Base-by-base conservation (phyloP, 1,140 invertebrate species). In the Agraylea sexmaculata region DNA sequence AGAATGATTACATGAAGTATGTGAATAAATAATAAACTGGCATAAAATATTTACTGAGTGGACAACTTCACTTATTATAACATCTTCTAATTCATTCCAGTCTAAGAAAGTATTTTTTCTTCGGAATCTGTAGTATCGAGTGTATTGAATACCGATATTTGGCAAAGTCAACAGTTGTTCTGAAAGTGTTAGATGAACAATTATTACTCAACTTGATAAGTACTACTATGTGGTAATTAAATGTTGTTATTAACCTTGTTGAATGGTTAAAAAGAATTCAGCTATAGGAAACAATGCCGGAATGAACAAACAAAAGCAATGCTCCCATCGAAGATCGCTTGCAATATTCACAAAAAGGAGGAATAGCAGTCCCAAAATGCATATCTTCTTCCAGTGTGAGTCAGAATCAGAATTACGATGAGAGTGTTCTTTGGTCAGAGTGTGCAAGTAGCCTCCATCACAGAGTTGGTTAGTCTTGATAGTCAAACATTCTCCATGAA, bases 31-130 rank as follows among this genome's bases (percentile, higher is more conserved):
- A 38, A 27, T n/a, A 13, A 37, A 46, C 15, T 22, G 0, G 2
- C 15, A 40, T 21, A 42, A 19, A 19, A 37, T 23, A 25, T 5
- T 41, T 40, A 48, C 47, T 32, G 41, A 34, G 31, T 43, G 33
- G 16, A 49, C 40, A 3, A 43, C 43, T 42, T 49, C 47, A 31
- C 45, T 49, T 6, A 49, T 49, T 7, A 49, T 42, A 16, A 45
- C 15, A 11, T 22, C 34, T 4, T 45, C 13, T 23, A 49, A 45
- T 18, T 40, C 37, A 30, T 30, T 18, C 47, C 47, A 49, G 25
- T 49, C 40, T 21, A 45, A 35, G 32, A 49, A 49, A 16, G 16
- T 27, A 27, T 45, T 40, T 18, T 22, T 49, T 11, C 42, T 18
- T 22, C 40, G 10, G 2, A 28, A 40, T 16, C 27, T 27, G 31